These are phyloP conservation scores for Gorsachius goisagi DNA, from an alignment of 2,113 vertebrate species.

Conservation along the genomic window DNA sequence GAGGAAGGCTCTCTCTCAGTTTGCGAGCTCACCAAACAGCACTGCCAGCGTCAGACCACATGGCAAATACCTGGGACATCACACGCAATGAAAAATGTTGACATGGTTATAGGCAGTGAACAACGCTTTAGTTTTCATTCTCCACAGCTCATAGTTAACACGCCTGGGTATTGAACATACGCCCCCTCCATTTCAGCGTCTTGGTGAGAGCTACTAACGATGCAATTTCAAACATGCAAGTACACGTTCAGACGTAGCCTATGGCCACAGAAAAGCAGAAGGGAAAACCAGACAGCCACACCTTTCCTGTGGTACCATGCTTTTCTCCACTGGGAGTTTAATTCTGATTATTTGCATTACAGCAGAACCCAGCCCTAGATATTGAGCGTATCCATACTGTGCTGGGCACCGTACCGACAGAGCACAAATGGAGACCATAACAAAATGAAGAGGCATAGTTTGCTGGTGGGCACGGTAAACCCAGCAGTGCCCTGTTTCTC, in stretches of 20 bases:
- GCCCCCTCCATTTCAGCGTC: background rate
- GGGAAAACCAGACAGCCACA: rapidly evolving
- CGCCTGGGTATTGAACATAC: background rate
- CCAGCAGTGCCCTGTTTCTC: background rate
- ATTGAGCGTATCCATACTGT: background rate
- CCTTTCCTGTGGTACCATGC: background rate
- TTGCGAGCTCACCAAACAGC: background rate
- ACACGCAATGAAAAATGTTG: background rate
- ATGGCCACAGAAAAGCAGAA: background rate
- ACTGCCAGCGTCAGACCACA: background rate
- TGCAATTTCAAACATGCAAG: background rate
- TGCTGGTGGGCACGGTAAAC: background rate
- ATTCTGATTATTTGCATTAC: background rate
- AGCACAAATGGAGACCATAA: background rate
- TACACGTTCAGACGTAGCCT: background rate
- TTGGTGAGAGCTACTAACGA: background rate
- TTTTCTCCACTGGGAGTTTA: background rate
- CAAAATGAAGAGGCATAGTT: rapidly evolving
- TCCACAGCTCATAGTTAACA: background rate
- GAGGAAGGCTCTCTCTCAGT: background rate
- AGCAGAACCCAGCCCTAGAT: background rate
- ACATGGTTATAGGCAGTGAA: background rate
- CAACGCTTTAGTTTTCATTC: background rate
- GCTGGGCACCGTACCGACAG: rapidly evolving
- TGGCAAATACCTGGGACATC: background rate